Conservation (phyloP, 1,140 invertebrate genomes). For the Capitella teleta region DNA sequence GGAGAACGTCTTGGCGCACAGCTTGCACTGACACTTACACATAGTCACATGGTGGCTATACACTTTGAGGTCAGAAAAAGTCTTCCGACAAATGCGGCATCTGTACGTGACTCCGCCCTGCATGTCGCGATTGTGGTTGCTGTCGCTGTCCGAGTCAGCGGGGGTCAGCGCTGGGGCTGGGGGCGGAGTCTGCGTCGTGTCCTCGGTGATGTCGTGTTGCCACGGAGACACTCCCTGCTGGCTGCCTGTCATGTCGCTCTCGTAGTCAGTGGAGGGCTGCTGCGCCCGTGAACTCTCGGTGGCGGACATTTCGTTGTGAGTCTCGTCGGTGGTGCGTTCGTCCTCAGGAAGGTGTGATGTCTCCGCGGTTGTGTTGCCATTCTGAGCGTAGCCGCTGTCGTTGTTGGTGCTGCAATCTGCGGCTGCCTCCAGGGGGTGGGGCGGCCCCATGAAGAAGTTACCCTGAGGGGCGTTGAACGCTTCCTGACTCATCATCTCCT, state of each 20-base stretch:
- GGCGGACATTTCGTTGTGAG: neutral
- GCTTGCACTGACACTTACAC: neutral
- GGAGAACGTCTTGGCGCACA: conserved; percentile 1
- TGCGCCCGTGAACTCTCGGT: neutral
- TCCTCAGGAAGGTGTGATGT: neutral
- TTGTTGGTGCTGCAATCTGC: neutral
- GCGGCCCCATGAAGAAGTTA: neutral
- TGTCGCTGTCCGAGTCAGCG: neutral
- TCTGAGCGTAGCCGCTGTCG: neutral
- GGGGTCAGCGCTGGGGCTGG: neutral
- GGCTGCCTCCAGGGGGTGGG: neutral
- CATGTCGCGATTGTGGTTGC: neutral
- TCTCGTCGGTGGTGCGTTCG: neutral
- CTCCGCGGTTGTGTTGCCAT: neutral
- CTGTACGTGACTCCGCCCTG: neutral
- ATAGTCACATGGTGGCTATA: neutral
- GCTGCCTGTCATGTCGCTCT: neutral
- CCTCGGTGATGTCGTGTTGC: neutral
- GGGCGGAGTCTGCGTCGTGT: too few species aligned
- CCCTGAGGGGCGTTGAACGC: neutral
- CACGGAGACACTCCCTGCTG: neutral
- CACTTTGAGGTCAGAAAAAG: neutral
- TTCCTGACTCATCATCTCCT: neutral
- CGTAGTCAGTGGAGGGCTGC: neutral
- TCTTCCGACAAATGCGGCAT: conserved; percentile 1